Base-by-base conservation (phyloP, 2,113 vertebrate species). In the Gobius niger region DNA sequence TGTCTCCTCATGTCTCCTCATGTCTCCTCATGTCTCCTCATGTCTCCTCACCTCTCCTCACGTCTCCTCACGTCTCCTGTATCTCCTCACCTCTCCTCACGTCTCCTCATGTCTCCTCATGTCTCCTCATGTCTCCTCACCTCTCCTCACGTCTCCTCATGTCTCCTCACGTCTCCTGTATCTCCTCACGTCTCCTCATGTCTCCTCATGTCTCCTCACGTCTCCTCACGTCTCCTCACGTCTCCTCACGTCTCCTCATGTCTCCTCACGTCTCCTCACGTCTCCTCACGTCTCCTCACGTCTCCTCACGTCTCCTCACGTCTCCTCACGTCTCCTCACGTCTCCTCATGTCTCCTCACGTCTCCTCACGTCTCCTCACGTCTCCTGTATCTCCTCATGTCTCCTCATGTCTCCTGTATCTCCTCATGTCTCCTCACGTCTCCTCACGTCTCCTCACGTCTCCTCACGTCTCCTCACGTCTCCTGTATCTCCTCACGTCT, bases 401-500 rank as follows among this genome's bases (percentile, higher is more conserved):
- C 24, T 34, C 24, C 24, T 34, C 3, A 34, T 34, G 8, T 49
- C 14, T 49, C 1, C 7, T 65, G n/a, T 16, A 1, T 0, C 2
- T 34, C 14, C 16, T 34, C 82, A 98, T n/a, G 24, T 34, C 24
- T 34, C 24, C 24, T 34, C 3, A 34, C 5, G 8, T 49, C 14
- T 49, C 1, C 7, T 65, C n/a, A n/a, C n/a, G n/a, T n/a, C n/a
- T n/a, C n/a, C n/a, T n/a, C n/a, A n/a, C n/a, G n/a, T n/a, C n/a
- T n/a, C n/a, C n/a, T n/a, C n/a, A n/a, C n/a, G 24, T 34, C 24
- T 34, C 24, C 24, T 34, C 3, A 34, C 5, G 8, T 49, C 14
- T 49, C 1, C 7, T 65, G n/a, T 16, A 1, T 0, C 2, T 34
- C 14, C 16, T 34, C 82, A 98, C n/a, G n/a, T n/a, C n/a, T n/a